Evolutionary conservation across 2,113 vertebrate genomes (phyloP).

Genomic region (Picathartes gymnocephalus): DNA sequence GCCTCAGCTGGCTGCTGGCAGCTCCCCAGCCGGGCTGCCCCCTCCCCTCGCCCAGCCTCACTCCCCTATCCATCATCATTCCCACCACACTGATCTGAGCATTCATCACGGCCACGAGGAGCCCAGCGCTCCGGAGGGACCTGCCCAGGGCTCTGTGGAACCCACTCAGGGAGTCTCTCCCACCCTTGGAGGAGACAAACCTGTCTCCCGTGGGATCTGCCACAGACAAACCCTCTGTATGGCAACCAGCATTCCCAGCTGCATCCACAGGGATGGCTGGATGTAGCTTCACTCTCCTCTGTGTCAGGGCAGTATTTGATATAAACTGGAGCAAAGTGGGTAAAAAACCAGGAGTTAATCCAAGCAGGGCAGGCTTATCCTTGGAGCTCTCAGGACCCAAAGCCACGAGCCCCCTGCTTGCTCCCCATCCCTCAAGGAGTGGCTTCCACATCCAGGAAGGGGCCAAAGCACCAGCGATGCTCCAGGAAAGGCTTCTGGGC

Average conservation of each 20-base stretch:
- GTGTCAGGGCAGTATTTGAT: neutral
- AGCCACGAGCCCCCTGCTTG: rapidly evolving
- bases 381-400: neutral
- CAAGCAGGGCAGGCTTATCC: neutral
- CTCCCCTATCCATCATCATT: neutral
- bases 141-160: neutral
- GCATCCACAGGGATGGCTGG: neutral
- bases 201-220: rapidly evolving
- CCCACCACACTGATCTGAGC: rapidly evolving
- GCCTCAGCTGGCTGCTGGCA: neutral
- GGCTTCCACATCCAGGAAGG: neutral
- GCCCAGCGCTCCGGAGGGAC: neutral
- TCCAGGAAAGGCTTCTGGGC: neutral
- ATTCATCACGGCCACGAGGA: rapidly evolving
- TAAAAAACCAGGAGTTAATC: neutral
- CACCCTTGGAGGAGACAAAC: rapidly evolving
- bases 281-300: rapidly evolving
- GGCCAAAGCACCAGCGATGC: rapidly evolving
- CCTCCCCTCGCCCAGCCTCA: neutral
- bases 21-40: neutral
- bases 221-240: neutral
- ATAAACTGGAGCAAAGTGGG: neutral
- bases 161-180: neutral
- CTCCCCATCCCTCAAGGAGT: rapidly evolving
- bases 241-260: neutral